Conservation (phyloP, 2,113 vertebrate genomes). For the Struthidea cinerea region DNA sequence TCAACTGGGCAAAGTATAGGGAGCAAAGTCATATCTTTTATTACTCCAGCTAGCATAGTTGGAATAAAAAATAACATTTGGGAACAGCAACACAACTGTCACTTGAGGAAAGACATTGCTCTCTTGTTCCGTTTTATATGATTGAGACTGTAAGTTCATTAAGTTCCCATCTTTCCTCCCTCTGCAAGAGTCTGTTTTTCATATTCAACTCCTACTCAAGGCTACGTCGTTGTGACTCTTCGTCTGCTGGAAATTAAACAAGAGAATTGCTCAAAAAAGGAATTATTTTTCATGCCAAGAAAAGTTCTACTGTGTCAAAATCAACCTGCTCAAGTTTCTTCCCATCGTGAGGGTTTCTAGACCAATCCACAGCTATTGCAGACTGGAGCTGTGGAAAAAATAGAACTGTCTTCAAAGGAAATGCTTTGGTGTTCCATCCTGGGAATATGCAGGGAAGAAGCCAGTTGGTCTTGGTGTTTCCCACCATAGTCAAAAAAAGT, state of each 20-base stretch:
- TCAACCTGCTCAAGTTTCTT: background rate
- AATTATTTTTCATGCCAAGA: background rate
- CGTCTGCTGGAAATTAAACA: background rate
- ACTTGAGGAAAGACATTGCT: background rate
- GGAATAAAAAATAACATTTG: background rate
- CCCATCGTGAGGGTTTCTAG: background rate
- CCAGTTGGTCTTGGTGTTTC: background rate
- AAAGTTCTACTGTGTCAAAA: background rate
- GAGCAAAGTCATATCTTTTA: background rate
- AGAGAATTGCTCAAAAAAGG: background rate
- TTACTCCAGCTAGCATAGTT: background rate
- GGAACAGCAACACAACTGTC: background rate
- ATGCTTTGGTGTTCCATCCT: background rate
- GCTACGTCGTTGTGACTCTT: background rate
- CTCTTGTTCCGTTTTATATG: background rate
- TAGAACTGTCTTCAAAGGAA: background rate
- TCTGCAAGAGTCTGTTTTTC: background rate
- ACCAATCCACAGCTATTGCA: background rate
- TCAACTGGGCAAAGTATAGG: background rate
- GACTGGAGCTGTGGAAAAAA: background rate
- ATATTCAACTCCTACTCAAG: conserved; percentile 11
- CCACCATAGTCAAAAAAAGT: background rate
- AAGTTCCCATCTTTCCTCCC: background rate
- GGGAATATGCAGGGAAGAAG: background rate
- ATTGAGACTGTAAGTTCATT: background rate